Conservation (phyloP, 2,888 invertebrate species). For the Drosophila rellima region DNA sequence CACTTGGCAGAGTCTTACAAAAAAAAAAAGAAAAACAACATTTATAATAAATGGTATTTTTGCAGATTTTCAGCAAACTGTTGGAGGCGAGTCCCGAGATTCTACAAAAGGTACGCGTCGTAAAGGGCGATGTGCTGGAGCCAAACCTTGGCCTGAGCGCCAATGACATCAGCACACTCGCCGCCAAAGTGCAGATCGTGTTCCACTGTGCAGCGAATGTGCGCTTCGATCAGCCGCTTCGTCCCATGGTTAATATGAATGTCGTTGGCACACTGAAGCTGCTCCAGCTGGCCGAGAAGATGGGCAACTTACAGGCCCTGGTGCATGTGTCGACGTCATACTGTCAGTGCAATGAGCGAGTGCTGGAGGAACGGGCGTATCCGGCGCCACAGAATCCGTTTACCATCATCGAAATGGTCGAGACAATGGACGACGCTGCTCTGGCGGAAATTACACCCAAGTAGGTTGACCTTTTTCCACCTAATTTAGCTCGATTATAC, state of each 20-base stretch:
- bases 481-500: too few species aligned
- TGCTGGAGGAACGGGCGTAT: conserved; percentile 93
- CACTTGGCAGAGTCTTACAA: background rate
- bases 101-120: conserved; percentile 88
- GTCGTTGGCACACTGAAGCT: conserved; percentile 92
- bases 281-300: conserved; percentile 90
- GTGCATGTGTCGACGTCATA: conserved; percentile 97
- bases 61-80: conserved; percentile 87
- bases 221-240: conserved; percentile 94
- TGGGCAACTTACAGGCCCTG: conserved; percentile 90
- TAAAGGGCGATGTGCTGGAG: conserved; percentile 89
- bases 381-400: conserved; percentile 88
- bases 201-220: conserved; percentile 96
- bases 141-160: conserved; percentile 88
- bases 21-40: background rate
- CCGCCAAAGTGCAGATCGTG: conserved; percentile 89
- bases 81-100: conserved; percentile 87
- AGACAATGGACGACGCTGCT: conserved; percentile 90
- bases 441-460: conserved; percentile 89
- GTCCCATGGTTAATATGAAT: conserved; percentile 93
- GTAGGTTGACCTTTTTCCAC: conserved; percentile 84
- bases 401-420: conserved; percentile 88
- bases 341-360: conserved; percentile 93
- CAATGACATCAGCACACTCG: conserved; percentile 87
- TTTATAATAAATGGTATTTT: background rate